These are phyloP conservation scores for Brachionus manjavacas DNA, from an alignment of 1,140 invertebrate species.

Conservation along the genomic window DNA sequence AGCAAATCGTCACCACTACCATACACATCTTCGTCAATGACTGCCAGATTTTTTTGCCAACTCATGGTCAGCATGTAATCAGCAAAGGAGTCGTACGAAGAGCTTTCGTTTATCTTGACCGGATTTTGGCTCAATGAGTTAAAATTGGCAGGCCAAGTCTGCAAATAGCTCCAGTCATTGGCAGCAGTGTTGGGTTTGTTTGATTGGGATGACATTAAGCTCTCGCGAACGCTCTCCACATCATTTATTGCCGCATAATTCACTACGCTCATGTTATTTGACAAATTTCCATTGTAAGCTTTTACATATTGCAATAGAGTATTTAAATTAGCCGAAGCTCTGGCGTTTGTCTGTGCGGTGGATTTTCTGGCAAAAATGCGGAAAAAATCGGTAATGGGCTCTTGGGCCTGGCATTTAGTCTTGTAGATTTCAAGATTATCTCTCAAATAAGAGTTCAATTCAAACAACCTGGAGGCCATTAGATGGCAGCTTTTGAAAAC, in stretches of 20 bases:
- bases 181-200: background rate
- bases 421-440: background rate
- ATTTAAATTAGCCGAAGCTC: background rate
- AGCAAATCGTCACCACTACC: constrained; percentile 1
- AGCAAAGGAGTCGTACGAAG: constrained; percentile 16
- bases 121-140: background rate
- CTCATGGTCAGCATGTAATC: background rate
- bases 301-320: background rate
- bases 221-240: constrained; percentile 8
- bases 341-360: background rate
- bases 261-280: background rate
- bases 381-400: background rate
- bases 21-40: background rate
- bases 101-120: background rate
- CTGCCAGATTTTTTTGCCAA: constrained; percentile 22
- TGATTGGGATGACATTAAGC: constrained; percentile 7
- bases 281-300: constrained; percentile 7
- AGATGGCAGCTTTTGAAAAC: background rate
- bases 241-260: background rate
- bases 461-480: constrained; percentile 5
- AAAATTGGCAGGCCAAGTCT: background rate
- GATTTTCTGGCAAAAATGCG: constrained; percentile 14
- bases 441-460: background rate
- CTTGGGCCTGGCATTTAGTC: background rate
- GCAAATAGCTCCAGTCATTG: constrained; percentile 34